A percentile compares a stretch with the other conserved stretches of the same genome.
These are phyloP conservation scores for Silurus meridionalis DNA, from an alignment of 2,113 vertebrate species.

Conservation along the genomic window DNA sequence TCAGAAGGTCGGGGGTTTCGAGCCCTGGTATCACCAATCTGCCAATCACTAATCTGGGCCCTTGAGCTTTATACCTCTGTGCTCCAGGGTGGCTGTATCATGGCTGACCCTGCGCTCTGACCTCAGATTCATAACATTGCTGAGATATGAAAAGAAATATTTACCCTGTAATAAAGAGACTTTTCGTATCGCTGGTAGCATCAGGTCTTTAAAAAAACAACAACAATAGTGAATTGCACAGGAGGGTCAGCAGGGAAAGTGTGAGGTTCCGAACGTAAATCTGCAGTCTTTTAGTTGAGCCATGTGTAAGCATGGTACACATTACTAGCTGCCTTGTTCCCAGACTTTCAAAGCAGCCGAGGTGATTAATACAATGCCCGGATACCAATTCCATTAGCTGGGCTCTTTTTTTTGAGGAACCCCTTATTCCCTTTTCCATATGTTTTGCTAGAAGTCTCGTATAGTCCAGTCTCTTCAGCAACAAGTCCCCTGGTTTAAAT, in stretches of 20 bases:
- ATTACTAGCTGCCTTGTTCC: not conserved
- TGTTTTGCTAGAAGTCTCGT: constrained; percentile 15
- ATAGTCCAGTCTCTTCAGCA: constrained; percentile 21
- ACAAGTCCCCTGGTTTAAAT: constrained; percentile 61
- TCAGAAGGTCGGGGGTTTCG: too few relatives aligned
- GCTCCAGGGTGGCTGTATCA: too few relatives aligned
- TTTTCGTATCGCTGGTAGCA: not conserved
- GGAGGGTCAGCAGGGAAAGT: not conserved
- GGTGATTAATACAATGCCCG: constrained; percentile 26
- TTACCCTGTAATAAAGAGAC: not conserved
- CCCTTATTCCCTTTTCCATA: constrained; percentile 7
- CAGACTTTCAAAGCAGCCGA: constrained; percentile 5
- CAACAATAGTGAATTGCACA: not conserved
- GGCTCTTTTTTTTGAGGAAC: not conserved
- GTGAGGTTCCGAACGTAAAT: constrained; percentile 10
- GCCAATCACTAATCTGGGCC: too few relatives aligned
- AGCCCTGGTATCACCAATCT: too few relatives aligned
- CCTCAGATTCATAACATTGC: too few relatives aligned
- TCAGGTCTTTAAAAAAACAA: not conserved
- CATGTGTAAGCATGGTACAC: constrained; percentile 16
- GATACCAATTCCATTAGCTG: constrained; percentile 3
- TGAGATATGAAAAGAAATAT: too few relatives aligned
- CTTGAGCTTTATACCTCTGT: too few relatives aligned
- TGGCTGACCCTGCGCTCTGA: too few relatives aligned
- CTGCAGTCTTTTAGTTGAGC: not conserved